Percentiles rank a stretch among this genome's conserved stretches.
Conservation (phyloP, 2,113 vertebrate species). For the Rhinogobius similis region DNA sequence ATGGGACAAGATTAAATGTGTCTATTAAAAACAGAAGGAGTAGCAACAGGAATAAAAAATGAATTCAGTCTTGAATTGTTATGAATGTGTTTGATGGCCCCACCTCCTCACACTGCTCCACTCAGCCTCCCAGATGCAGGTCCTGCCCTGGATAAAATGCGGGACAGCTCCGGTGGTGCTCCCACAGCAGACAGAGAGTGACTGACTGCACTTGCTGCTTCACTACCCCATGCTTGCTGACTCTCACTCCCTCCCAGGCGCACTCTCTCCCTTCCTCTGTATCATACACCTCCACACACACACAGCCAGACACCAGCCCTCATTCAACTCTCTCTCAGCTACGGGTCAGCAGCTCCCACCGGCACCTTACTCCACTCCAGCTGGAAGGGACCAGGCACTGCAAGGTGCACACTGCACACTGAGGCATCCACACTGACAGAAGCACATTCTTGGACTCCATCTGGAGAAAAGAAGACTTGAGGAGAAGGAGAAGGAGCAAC, state of each 20-base stretch:
- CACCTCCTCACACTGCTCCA: slow-evolving; percentile 60
- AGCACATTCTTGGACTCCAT: slow-evolving; percentile 52
- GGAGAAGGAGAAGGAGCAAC: slow-evolving; percentile 39
- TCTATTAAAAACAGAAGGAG: slow-evolving; percentile 35
- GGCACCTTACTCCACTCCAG: slow-evolving; percentile 68
- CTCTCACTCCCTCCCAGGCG: slow-evolving; percentile 62
- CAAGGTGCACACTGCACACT: slow-evolving; percentile 62
- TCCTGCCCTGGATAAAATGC: slow-evolving; percentile 79
- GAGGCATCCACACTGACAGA: slow-evolving; percentile 18
- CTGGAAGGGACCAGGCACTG: slow-evolving; percentile 63
- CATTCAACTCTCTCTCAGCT: slow-evolving; percentile 71
- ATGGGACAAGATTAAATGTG: slow-evolving; percentile 20
- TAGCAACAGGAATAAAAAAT: slow-evolving; percentile 14
- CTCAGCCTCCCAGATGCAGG: slow-evolving; percentile 66
- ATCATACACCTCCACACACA: slow-evolving; percentile 35
- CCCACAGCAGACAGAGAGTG: slow-evolving; percentile 64
- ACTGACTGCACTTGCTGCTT: slow-evolving; percentile 70
- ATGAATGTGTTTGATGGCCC: slow-evolving; percentile 71
- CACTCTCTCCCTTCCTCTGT: slow-evolving; percentile 43
- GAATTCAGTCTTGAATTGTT: slow-evolving; percentile 67
- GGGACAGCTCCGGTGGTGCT: slow-evolving; percentile 60
- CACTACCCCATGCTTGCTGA: slow-evolving; percentile 65
- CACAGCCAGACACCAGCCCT: slow-evolving; percentile 66
- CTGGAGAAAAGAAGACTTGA: slow-evolving; percentile 50
- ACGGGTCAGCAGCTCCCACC: slow-evolving; percentile 74